Percentiles rank a stretch among this genome's conserved stretches.
phyloP scores from a whole-genome alignment of 2,888 invertebrate species.

The Pasiphila rectangulata region DNA sequence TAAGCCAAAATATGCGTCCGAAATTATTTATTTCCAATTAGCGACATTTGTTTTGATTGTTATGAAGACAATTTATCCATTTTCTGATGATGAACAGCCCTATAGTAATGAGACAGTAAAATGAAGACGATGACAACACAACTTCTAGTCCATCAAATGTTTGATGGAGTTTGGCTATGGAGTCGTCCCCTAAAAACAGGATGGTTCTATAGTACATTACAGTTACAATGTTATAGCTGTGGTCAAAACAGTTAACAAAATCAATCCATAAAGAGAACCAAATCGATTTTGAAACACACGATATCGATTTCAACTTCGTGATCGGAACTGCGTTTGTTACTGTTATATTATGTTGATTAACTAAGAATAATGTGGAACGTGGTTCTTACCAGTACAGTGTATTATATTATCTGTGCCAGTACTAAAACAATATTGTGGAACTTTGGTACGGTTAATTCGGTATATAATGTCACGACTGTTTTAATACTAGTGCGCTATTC shows the following conservation, averaged over 20 bases:
- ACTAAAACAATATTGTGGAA: slow-evolving; percentile 15
- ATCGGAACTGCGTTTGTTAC: slow-evolving; percentile 24
- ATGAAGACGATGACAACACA: too few species aligned
- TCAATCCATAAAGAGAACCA: slow-evolving; percentile 7
- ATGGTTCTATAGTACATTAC: too few species aligned
- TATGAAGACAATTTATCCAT: too few species aligned
- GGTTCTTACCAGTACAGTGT: slow-evolving; percentile 3
- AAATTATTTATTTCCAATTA: too few species aligned
- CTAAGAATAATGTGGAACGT: slow-evolving; percentile 21
- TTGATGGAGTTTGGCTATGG: too few species aligned
- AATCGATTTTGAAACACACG: slow-evolving; percentile 20
- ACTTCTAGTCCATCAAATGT: too few species aligned
- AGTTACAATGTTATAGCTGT: background rate
- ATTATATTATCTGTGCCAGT: background rate
- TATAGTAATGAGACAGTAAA: too few species aligned
- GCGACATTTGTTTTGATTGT: too few species aligned
- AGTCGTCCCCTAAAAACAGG: too few species aligned
- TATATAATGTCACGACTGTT: slow-evolving; percentile 13
- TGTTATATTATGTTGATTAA: slow-evolving; percentile 17
- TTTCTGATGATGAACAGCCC: too few species aligned
- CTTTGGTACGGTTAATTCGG: slow-evolving; percentile 12
- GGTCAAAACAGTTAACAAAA: slow-evolving; percentile 12
- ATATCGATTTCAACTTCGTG: slow-evolving; percentile 27
- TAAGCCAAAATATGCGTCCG: too few species aligned
- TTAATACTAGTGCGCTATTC: slow-evolving; percentile 10